Base-by-base conservation (phyloP, 2,797 vertebrate genomes). In the Rhinogobio ventralis region DNA sequence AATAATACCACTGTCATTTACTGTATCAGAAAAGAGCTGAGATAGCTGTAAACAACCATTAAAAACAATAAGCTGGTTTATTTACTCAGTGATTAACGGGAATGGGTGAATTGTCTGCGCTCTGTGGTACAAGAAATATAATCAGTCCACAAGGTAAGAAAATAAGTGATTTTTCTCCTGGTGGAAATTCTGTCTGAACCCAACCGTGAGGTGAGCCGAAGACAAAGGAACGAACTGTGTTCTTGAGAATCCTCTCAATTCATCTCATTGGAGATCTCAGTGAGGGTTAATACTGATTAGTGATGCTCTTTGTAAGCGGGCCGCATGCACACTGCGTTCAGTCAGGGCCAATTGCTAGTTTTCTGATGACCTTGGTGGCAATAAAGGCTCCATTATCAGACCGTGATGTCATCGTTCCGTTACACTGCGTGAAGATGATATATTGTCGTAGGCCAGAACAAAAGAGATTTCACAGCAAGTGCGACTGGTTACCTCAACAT, bases 371-470 rank as follows among this genome's bases (percentile, higher is more conserved):
- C 88, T 86, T 85, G 82, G 33, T 67, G 82, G 55, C 82, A 83
- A 86, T 86, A 82, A 87, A 84, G 82, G 78, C 82, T 25, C 53
- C 83, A 83, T 89, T 86, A 87, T 86, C 69, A 49, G 57, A 62
- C 42, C 51, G 45, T 89, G 86, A 89, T 86, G 86, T 86, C 88
- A 89, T 88, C 60, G n/a, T 60, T 81, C 57, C 57, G 75, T 86
- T 87, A 84, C 83, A 81, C 79, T 7, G 57, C 67, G 13, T 82
- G 82, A 82, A 79, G 69, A 74, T 85, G 71, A 86, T 86, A 46
- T 74, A 87, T 79, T 81, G 42, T 67, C 46, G 9, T 36, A 60
- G 53, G 45, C 68, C 36, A 0, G 53, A 84, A 87, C 88, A 84
- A 87, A 82, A 80, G 68, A 33, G 45, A 86, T 87, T 87, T 87